Conservation (phyloP, 1,140 invertebrate genomes). For the Tribolium castaneum region DNA sequence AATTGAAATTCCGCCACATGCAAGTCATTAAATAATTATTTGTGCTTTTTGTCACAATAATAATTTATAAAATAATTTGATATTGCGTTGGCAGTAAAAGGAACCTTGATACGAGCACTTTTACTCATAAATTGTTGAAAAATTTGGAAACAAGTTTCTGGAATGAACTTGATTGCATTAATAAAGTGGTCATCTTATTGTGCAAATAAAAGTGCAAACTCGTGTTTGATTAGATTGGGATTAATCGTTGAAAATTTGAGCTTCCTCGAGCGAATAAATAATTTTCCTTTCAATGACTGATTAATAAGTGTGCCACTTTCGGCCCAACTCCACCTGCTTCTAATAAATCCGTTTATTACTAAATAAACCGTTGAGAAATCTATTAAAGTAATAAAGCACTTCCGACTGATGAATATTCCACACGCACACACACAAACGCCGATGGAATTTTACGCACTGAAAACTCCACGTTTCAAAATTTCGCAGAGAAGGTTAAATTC, state of each 20-base stretch:
- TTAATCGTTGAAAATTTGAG: too few species aligned
- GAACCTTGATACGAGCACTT: neutral
- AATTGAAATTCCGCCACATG: too few species aligned
- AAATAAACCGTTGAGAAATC: too few species aligned
- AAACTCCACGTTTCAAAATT: slow-evolving; percentile 13
- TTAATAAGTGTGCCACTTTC: neutral
- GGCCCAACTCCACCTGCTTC: neutral
- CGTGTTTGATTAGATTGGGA: too few species aligned
- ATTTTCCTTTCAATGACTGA: neutral
- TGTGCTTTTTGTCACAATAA: neutral
- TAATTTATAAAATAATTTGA: neutral
- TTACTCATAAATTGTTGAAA: neutral
- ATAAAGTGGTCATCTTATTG: too few species aligned
- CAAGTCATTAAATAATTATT: neutral
- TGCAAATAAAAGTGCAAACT: too few species aligned
- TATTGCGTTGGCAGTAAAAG: neutral
- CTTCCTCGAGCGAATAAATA: too few species aligned
- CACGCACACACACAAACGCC: neutral
- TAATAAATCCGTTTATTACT: neutral
- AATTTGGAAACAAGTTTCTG: neutral
- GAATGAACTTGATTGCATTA: neutral
- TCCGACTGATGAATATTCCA: slow-evolving; percentile 19
- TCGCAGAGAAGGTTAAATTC: slow-evolving; percentile 25
- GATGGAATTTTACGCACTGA: slow-evolving; percentile 18
- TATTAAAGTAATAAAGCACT: neutral